These are phyloP conservation scores for Cynodonichthys magdalenae DNA, from an alignment of 2,797 vertebrate genomes.

Conservation along the genomic window DNA sequence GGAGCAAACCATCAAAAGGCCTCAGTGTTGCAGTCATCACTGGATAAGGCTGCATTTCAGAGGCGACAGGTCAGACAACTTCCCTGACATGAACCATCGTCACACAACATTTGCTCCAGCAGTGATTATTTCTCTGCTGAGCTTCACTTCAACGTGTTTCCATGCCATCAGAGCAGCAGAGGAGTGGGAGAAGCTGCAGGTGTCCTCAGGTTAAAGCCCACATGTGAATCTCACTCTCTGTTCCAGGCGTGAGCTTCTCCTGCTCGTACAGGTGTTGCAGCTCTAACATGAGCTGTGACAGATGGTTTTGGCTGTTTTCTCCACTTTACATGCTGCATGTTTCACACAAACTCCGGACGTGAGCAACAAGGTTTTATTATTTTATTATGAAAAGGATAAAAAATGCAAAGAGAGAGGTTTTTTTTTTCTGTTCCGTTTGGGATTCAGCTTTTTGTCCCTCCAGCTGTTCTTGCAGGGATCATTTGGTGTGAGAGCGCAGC, in stretches of 20 bases:
- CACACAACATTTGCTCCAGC: slow-evolving; percentile 53
- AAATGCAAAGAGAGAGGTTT: slow-evolving; percentile 34
- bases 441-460: slow-evolving; percentile 54
- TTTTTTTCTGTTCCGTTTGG: slow-evolving; percentile 38
- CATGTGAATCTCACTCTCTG: slow-evolving; percentile 47
- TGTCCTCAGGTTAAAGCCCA: slow-evolving; percentile 54
- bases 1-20: slow-evolving; percentile 44
- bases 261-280: slow-evolving; percentile 35
- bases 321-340: slow-evolving; percentile 8
- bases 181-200: slow-evolving; percentile 37
- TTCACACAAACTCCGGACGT: slow-evolving; percentile 5
- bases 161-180: slow-evolving; percentile 48
- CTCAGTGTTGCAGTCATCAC: slow-evolving; percentile 43
- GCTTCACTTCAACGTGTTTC: slow-evolving; percentile 28
- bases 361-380: slow-evolving; percentile 12
- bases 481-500: slow-evolving; percentile 63
- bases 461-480: slow-evolving; percentile 57
- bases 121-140: slow-evolving; percentile 61
- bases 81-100: slow-evolving; percentile 64
- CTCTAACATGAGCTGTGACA: slow-evolving; percentile 34
- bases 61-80: slow-evolving; percentile 69
- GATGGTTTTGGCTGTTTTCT: slow-evolving; percentile 27
- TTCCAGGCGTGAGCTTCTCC: slow-evolving; percentile 56
- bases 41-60: slow-evolving; percentile 54
- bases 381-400: slow-evolving; percentile 21